Base-by-base conservation (phyloP, 2,888 invertebrate species). In the Laspeyria flexula region DNA sequence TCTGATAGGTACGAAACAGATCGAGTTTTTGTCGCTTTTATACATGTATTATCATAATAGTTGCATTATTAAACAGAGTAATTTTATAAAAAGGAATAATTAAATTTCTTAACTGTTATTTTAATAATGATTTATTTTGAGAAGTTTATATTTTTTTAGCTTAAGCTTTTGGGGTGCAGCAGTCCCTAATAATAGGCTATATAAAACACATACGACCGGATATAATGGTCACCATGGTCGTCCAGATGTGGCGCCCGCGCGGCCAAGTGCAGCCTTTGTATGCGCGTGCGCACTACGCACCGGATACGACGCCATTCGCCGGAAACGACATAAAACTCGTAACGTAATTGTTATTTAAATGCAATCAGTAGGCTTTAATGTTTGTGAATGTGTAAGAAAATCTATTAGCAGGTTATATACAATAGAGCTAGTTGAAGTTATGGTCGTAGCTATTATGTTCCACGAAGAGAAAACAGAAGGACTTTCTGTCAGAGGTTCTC, bases 291-390 rank as follows among this genome's bases (percentile, higher is more conserved):
- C 80, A 79, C 67, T 61, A 49, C 69, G 47, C 55, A 58, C 72
- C 79, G 85, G 85, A 85, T 80, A 76, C 82, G 74, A 71, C 77
- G 73, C 66, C 78, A 65, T 65, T 21, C 57, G 69, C 72, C 81
- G 86, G 86, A 85, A 81, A 76, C 71, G 62, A 74, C 77, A 77
- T 77, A 77, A 82, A 77, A 82, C 79, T 75, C 77, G n/a, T 62
- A 79, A 75, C 69, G 70, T 86, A 85, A 88, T 86, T 83, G 83
- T 82, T 79, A 81, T 84, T 85, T 80, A 83, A 84, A 83, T 81
- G 74, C 71, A 77, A 80, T 79, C 69, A 71, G 39, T 43, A 67
- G 59, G 57, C 64, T 55, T 55, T 67, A 65, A 66, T 62, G 58
- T 40, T 48, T 43, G 38, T 44, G 45, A 54, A 60, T 55, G 54